Base-by-base conservation (phyloP, 2,888 invertebrate species). In the Drosophila eohydei region DNA sequence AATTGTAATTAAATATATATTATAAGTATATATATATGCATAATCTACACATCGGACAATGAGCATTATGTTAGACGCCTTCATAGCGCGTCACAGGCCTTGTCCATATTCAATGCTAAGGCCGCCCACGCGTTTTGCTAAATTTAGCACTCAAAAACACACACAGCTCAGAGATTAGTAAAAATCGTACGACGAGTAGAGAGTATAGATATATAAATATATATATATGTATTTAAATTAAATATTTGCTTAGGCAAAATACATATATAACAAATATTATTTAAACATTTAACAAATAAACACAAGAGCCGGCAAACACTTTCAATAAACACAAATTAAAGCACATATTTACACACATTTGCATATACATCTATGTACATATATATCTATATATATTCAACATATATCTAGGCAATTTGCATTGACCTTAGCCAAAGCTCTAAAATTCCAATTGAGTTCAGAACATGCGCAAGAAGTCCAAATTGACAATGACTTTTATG, bases 101-200 rank as follows among this genome's bases (percentile, higher is more conserved):
- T 89, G 89, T 80, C 78, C 87, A 87, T 75, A 74, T 76, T 87
- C 86, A 88, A 90, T 84, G 83, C 69, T 80, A 67, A 84, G 68
- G 28, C 71, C 38, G 44, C 88, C 88, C 84, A 90, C 88, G 79
- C 83, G 57, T 80, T 79, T 87, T 69, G 80, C 77, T 89, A 88
- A 87, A 72, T 89, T 87, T 90, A 88, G 90, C 83, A 74, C 60
- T 66, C 67, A 71, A 71, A 34, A 48, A 56, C 52, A 56, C 34
- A 21, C 26, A 67, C 40, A 59, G 71, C 57, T 43, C 26, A 48
- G 72, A 76, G 67, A 81, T 81, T 87, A 60, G 56, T 73, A 67
- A 77, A 57, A 30, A 72, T 62, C 63, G 34, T 44, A 71, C 59
- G 66, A 80, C 50, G 62, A 64, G 62, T 60, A 36, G 48, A 38